phyloP scores from a whole-genome alignment of 1,140 invertebrate species.

The Ruditapes philippinarum region DNA sequence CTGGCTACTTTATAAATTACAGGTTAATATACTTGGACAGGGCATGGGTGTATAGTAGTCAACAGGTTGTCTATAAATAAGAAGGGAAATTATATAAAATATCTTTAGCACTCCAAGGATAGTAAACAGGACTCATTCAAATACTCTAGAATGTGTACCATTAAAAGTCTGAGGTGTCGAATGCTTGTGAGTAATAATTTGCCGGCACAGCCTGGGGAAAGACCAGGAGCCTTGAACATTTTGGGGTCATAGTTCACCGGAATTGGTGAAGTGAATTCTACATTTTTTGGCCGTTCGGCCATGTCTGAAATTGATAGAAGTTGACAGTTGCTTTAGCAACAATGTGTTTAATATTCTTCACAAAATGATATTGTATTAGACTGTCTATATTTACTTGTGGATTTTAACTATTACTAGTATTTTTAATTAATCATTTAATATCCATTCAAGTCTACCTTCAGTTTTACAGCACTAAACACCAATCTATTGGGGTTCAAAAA shows the following conservation, averaged over 20 bases:
- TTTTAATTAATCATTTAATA: too few species aligned
- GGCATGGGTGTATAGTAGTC: not conserved
- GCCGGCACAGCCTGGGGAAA: not conserved
- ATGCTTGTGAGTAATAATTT: constrained; percentile 8
- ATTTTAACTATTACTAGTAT: too few species aligned
- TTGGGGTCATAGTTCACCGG: constrained; percentile 36
- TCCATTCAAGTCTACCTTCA: too few species aligned
- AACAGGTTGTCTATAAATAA: not conserved
- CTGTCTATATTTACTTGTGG: too few species aligned
- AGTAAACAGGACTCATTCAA: constrained; percentile 2
- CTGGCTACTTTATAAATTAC: not conserved
- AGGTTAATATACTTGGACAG: not conserved
- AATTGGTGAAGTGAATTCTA: constrained; percentile 1
- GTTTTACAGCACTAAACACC: too few species aligned
- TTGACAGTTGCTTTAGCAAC: constrained; percentile 5
- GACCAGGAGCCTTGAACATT: constrained; percentile 30
- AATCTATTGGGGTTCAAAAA: too few species aligned
- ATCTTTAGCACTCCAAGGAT: not conserved
- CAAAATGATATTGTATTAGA: too few species aligned
- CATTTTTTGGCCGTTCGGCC: constrained; percentile 13
- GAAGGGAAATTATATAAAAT: not conserved
- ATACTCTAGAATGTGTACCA: constrained; percentile 15
- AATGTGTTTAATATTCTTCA: too few species aligned
- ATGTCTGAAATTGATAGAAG: constrained; percentile 55
- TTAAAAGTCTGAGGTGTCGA: constrained; percentile 50